Conservation (phyloP, 2,888 invertebrate species). For the Pristionchus mayeri region DNA sequence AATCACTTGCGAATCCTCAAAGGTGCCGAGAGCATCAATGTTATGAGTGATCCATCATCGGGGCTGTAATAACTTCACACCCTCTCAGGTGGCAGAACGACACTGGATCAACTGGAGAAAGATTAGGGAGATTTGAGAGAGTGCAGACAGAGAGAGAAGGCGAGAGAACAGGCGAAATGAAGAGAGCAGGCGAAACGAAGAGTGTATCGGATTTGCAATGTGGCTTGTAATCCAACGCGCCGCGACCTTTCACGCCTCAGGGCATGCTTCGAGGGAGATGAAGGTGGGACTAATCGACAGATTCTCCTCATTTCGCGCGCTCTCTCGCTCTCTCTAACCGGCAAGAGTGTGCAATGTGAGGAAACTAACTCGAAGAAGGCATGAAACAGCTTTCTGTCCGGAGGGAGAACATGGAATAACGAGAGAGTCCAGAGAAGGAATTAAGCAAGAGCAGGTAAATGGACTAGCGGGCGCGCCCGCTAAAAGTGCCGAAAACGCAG, state of each 20-base stretch:
- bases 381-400: not conserved
- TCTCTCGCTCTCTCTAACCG: not conserved
- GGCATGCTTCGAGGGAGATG: not conserved
- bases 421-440: not conserved
- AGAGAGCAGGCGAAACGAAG: not conserved
- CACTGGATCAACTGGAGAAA: not conserved
- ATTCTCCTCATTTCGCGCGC: too few relatives aligned
- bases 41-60: conserved; percentile 17
- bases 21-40: not conserved
- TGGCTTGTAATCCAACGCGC: not conserved
- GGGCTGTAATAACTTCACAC: conserved; percentile 33
- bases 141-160: not conserved
- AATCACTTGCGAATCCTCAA: not conserved
- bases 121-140: not conserved
- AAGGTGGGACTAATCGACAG: not conserved
- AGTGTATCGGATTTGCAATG: not conserved
- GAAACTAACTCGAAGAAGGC: too few relatives aligned
- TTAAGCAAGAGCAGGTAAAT: conserved; percentile 1
- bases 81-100: not conserved
- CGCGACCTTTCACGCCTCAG: conserved; percentile 4
- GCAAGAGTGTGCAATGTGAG: too few relatives aligned
- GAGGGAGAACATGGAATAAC: not conserved
- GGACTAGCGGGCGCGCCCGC: not conserved
- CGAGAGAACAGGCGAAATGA: not conserved
- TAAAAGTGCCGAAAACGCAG: conserved; percentile 27